Conservation (phyloP, 1,140 invertebrate species). For the Frieseomelitta varia region DNA sequence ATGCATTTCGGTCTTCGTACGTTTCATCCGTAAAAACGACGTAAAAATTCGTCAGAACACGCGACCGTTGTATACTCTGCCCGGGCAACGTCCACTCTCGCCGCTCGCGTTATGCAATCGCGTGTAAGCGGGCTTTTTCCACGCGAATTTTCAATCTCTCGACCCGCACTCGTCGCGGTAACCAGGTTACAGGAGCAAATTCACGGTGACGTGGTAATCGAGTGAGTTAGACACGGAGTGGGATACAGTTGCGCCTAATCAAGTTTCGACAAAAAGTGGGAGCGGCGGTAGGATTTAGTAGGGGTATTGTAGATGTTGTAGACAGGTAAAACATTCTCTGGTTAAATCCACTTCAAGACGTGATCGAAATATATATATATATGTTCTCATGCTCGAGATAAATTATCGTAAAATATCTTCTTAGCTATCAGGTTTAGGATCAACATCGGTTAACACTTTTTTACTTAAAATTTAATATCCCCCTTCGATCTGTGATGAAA, state of each 20-base stretch:
- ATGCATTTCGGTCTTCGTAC: background rate
- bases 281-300: background rate
- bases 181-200: conserved; percentile 42
- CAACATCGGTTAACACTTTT: too few relatives aligned
- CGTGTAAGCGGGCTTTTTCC: background rate
- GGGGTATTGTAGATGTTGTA: background rate
- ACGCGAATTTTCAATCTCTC: conserved; percentile 44
- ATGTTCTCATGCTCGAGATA: too few relatives aligned
- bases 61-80: background rate
- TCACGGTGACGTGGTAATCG: conserved; percentile 29
- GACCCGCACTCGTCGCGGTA: background rate
- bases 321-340: background rate
- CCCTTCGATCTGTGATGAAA: too few relatives aligned
- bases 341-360: background rate
- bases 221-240: background rate
- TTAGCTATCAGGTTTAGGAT: too few relatives aligned
- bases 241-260: conserved; percentile 24
- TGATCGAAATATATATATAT: too few relatives aligned
- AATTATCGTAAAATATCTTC: too few relatives aligned
- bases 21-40: background rate
- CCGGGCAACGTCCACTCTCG: background rate
- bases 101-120: background rate
- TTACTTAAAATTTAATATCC: too few relatives aligned
- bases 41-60: background rate
- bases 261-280: background rate